A percentile compares a stretch with the other conserved stretches of the same genome.
Conservation (phyloP, 2,113 vertebrate species). For the Cyanoramphus novaezelandiae region DNA sequence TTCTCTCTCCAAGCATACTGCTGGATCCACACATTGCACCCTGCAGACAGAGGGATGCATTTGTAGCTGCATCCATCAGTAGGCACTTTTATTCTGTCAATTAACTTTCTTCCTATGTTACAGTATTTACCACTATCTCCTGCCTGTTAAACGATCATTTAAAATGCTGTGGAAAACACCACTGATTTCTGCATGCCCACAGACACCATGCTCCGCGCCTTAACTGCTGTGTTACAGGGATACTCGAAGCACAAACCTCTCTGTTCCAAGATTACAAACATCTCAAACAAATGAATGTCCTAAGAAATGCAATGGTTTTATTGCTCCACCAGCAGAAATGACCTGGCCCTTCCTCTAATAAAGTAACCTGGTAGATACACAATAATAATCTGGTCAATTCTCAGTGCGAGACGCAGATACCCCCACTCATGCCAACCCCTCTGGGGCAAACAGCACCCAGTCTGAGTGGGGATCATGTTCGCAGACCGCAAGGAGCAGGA, state of each 20-base stretch:
- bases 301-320: neutral
- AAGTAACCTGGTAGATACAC: neutral
- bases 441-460: neutral
- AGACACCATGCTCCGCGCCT: neutral
- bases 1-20: neutral
- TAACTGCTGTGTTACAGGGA: neutral
- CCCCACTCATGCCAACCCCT: neutral
- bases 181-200: neutral
- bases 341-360: neutral
- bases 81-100: neutral
- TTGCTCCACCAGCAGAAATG: neutral
- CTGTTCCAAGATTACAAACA: neutral
- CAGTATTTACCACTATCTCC: neutral
- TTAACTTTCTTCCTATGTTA: neutral
- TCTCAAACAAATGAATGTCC: neutral
- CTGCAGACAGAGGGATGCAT: neutral
- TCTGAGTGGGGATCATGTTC: accelerated
- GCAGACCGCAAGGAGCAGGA: neutral
- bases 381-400: neutral
- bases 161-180: neutral
- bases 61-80: neutral
- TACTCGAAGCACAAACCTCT: neutral
- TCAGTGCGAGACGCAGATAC: neutral
- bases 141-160: neutral
- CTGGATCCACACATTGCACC: neutral